A percentile compares a stretch with the other conserved stretches of the same genome.
Evolutionary conservation across 2,113 vertebrate species (phyloP).

Genomic region (Synchiropus splendidus): DNA sequence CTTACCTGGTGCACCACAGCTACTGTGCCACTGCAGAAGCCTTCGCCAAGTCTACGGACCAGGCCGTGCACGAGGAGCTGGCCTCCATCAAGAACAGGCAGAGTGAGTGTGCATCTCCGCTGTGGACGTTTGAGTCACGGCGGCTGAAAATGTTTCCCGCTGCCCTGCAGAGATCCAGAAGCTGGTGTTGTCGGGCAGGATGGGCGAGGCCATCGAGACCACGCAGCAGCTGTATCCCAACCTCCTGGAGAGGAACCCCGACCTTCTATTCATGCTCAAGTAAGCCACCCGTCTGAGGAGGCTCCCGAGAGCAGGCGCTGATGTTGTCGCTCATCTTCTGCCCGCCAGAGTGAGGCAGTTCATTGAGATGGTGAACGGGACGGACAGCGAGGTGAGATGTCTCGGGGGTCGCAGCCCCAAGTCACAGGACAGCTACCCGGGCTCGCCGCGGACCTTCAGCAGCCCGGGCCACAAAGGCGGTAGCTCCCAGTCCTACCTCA

Average conservation of each 20-base stretch:
- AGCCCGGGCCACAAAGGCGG: slow-evolving; percentile 86
- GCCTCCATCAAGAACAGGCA: slow-evolving; percentile 98
- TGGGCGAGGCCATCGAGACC: slow-evolving; percentile 99
- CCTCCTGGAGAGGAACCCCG: slow-evolving; percentile 96
- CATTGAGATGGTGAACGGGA: slow-evolving; percentile 99
- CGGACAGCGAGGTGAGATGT: slow-evolving; percentile 95
- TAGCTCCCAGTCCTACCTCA: slow-evolving; percentile 74
- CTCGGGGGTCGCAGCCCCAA: slow-evolving; percentile 95
- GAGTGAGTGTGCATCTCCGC: too few relatives aligned
- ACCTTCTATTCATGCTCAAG: slow-evolving; percentile 99
- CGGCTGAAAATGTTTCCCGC: background rate
- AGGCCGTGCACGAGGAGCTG: slow-evolving; percentile 96
- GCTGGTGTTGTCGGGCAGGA: slow-evolving; percentile 95
- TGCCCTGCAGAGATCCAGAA: slow-evolving; percentile 90
- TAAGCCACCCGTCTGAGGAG: slow-evolving; percentile 27
- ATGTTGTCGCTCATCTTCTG: background rate
- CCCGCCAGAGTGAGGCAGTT: slow-evolving; percentile 88
- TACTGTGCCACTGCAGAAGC: slow-evolving; percentile 97
- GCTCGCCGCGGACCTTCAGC: slow-evolving; percentile 84
- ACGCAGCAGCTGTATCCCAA: slow-evolving; percentile 97
- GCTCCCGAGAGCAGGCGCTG: too few relatives aligned
- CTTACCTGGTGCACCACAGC: slow-evolving; percentile 96
- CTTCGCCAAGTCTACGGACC: slow-evolving; percentile 96
- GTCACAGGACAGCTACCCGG: slow-evolving; percentile 94
- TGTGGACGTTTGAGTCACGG: too few relatives aligned